These are phyloP conservation scores for Plectrocnemia conspersa DNA, from an alignment of 1,140 invertebrate genomes.

Conservation along the genomic window DNA sequence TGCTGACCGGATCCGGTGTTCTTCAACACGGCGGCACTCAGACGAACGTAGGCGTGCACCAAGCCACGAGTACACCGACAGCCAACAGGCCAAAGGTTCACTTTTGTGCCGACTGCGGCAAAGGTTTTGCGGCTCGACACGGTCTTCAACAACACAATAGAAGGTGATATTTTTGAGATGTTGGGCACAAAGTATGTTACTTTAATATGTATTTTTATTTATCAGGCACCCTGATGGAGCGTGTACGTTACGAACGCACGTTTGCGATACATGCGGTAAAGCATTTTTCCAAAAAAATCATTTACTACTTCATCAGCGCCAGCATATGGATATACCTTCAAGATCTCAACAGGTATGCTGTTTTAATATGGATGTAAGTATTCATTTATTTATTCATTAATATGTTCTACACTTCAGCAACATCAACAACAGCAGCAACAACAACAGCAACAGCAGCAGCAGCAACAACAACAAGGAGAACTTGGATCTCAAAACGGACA, in stretches of 20 bases:
- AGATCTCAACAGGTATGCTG: constrained; percentile 42
- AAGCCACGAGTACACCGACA: constrained; percentile 26
- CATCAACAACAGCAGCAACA: constrained; percentile 51
- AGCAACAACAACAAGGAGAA: constrained; percentile 36
- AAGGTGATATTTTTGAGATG: constrained; percentile 39
- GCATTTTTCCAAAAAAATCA: constrained; percentile 85
- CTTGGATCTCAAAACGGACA: constrained; percentile 39
- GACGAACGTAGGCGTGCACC: constrained; percentile 9
- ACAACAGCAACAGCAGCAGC: constrained; percentile 39
- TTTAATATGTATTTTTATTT: constrained; percentile 4
- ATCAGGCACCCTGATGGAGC: constrained; percentile 69
- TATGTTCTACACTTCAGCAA: constrained; percentile 19
- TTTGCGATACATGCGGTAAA: constrained; percentile 78
- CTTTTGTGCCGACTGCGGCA: constrained; percentile 76
- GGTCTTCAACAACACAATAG: constrained; percentile 71
- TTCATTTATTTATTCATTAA: not conserved
- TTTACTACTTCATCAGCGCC: constrained; percentile 70
- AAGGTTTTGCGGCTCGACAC: constrained; percentile 78
- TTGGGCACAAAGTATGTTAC: constrained; percentile 3
- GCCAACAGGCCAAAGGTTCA: constrained; percentile 65
- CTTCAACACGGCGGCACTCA: constrained; percentile 33
- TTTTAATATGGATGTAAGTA: not conserved
- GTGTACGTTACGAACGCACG: constrained; percentile 73
- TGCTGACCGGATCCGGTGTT: constrained; percentile 37
- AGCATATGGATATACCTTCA: constrained; percentile 71